Conservation (phyloP, 2,888 invertebrate species). For the Neocrepidodera transversa region DNA sequence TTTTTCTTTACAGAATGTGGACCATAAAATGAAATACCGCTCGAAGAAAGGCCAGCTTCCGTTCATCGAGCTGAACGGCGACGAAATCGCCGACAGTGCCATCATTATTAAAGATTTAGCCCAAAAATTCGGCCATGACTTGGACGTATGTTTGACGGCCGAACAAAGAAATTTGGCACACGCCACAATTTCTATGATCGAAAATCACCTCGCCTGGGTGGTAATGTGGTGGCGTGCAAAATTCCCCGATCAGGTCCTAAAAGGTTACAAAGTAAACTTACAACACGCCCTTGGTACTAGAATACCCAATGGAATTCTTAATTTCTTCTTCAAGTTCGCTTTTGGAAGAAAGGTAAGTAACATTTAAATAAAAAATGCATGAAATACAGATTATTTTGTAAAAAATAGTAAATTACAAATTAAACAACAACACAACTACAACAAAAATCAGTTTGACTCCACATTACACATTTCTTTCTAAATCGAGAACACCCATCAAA, state of each 20-base stretch:
- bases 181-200: constrained; percentile 93
- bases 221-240: constrained; percentile 94
- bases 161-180: constrained; percentile 89
- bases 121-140: constrained; percentile 81
- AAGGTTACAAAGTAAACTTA: constrained; percentile 90
- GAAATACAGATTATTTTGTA: too few species aligned
- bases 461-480: too few species aligned
- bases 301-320: constrained; percentile 85
- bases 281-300: constrained; percentile 88
- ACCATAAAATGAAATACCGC: constrained; percentile 92
- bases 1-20: constrained; percentile 80
- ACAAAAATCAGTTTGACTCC: too few species aligned
- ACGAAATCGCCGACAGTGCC: constrained; percentile 91
- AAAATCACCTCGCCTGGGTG: constrained; percentile 93
- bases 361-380: too few species aligned
- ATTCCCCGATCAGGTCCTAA: constrained; percentile 87
- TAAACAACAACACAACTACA: too few species aligned
- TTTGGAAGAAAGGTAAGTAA: constrained; percentile 80
- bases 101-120: constrained; percentile 89
- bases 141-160: constrained; percentile 81
- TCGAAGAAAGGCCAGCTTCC: constrained; percentile 95
- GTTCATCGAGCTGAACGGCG: constrained; percentile 93
- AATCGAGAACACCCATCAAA: too few species aligned
- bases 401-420: too few species aligned
- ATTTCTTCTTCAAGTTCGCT: constrained; percentile 89